Evolutionary conservation across 2,113 vertebrate species (phyloP), one percentile per base, ranked within the genome.

Genomic region (Ranitomeya imitator): DNA sequence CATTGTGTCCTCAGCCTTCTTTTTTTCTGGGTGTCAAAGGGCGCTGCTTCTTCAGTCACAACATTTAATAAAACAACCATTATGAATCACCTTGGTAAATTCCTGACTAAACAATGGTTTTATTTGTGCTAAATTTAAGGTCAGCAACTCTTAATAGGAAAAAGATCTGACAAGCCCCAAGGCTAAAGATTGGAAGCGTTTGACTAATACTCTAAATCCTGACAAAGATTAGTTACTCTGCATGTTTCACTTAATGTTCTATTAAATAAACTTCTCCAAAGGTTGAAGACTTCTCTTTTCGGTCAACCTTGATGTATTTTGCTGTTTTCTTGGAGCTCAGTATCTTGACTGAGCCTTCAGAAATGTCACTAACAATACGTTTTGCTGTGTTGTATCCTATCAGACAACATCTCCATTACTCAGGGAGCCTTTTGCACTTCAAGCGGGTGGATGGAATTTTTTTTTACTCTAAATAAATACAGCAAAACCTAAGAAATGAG

Each of bases 281-380:
- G 92, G 89, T 93, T 88, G 90, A 91, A 6, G 67, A 89, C 67
- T 85, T 89, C 23, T 84, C 94, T 93, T 63, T 76, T 93, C 86
- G 88, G 90, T 91, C 51, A 90, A 71, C 85, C 86, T 91, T 92
- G 92, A 91, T 93, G 88, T 90, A 94, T 93, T 94, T 94, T 92
- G 92, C 91, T 92, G 88, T 59, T 91, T 92, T 90, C 65, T 82
- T 83, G 85, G 67, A 89, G 89, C 23, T 84, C 89, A 83, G 89
- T 92, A 89, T 89, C 86, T 80, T 88, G 74, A 92, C 90, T 92
- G 90, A 93, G 92, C 90, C 90, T 93, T 94, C 89, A 93, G 92
- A 93, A 93, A 92, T 91, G 87, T 90, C 89, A 71, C 45, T 23
- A 31, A 80, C 54, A 69, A 67, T 45, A 69, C 16, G 31, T 52